Evolutionary conservation across 2,797 vertebrate species (phyloP).

Genomic region (Okamejei kenojei): DNA sequence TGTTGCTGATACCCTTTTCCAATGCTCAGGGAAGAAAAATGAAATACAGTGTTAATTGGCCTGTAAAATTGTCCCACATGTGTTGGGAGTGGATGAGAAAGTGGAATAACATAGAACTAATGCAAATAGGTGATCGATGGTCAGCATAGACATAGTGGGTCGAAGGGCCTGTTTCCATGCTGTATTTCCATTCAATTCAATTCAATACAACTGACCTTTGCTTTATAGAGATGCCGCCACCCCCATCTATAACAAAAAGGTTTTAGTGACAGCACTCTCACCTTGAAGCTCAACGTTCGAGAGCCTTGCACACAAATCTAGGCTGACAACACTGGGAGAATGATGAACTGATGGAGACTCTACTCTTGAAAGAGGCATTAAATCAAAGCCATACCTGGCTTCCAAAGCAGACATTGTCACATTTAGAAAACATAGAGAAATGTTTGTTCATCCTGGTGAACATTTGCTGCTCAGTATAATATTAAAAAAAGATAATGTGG

Average conservation of each 20-base stretch:
- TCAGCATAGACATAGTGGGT: too few species aligned
- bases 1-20: too few species aligned
- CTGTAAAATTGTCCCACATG: too few species aligned
- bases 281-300: not conserved
- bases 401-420: not conserved
- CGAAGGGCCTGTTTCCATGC: too few species aligned
- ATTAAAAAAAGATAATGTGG: not conserved
- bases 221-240: not conserved
- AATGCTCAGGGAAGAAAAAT: too few species aligned
- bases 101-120: too few species aligned
- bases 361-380: not conserved
- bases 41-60: too few species aligned
- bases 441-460: not conserved
- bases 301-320: not conserved
- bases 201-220: not conserved
- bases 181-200: too few species aligned
- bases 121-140: too few species aligned
- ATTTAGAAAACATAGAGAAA: not conserved
- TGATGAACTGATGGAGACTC: not conserved
- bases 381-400: not conserved
- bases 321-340: not conserved
- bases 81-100: too few species aligned
- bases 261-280: not conserved
- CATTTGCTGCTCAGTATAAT: not conserved
- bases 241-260: not conserved